A percentile compares a stretch with the other conserved stretches of the same genome.
Evolutionary conservation across 2,888 invertebrate species (phyloP).

Genomic region (Liodrosophila aerea): DNA sequence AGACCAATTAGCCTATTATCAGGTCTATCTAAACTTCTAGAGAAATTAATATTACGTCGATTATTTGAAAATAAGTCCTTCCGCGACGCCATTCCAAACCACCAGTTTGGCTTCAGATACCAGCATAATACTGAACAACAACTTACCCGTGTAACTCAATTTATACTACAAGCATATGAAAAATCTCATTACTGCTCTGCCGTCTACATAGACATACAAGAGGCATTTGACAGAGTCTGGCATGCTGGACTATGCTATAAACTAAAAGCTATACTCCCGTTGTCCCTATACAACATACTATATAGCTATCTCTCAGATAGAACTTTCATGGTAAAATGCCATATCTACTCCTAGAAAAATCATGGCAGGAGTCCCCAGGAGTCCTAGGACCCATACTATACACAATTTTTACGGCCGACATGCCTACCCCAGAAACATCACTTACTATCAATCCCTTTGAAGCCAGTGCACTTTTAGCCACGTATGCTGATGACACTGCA

Average conservation of each 20-base stretch:
- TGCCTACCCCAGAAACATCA: neutral
- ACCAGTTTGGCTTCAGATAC: constrained; percentile 3
- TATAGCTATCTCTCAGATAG: neutral
- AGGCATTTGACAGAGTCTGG: constrained; percentile 15
- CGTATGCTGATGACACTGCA: neutral
- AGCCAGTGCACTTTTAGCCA: neutral
- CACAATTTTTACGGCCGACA: neutral
- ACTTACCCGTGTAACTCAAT: neutral
- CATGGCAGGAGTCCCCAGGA: constrained; percentile 3
- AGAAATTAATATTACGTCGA: constrained; percentile 1
- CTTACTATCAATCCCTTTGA: no score
- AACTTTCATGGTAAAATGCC: neutral
- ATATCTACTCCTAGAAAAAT: neutral
- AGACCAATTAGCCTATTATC: constrained; percentile 8
- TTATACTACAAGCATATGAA: constrained; percentile 1
- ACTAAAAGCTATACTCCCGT: neutral
- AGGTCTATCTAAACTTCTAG: constrained; percentile 9
- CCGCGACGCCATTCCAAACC: neutral
- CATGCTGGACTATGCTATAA: constrained; percentile 11
- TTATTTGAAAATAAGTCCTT: neutral
- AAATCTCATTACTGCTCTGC: neutral
- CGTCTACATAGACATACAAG: neutral
- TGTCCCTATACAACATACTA: neutral
- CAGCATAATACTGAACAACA: constrained; percentile 2
- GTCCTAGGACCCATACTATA: constrained; percentile 1